phyloP scores from a whole-genome alignment of 2,113 vertebrate species.

The Cavia porcellus region DNA sequence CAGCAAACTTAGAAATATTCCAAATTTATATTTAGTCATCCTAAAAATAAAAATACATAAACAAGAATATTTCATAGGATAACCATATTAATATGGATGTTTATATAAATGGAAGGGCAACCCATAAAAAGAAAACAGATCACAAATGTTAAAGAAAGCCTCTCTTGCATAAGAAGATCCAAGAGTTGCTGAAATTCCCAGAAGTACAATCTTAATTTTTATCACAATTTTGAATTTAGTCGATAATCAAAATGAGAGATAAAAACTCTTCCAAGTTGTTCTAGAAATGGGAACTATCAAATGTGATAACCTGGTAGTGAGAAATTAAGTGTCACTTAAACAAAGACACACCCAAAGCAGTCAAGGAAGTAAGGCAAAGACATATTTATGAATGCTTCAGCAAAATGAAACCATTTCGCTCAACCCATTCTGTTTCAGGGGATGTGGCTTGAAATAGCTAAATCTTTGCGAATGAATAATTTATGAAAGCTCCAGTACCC shows the following conservation, averaged over 20 bases:
- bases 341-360: conserved; percentile 22
- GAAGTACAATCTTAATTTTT: background rate
- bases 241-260: background rate
- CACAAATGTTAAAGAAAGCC: background rate
- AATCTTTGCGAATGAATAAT: conserved; percentile 78
- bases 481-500: conserved; percentile 69
- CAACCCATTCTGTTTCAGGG: conserved; percentile 63
- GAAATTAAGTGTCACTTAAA: conserved; percentile 26
- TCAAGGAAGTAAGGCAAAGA: conserved; percentile 15
- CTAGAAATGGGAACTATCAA: background rate
- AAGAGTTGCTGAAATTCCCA: background rate
- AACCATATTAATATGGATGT: background rate
- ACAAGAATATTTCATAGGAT: background rate
- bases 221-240: background rate
- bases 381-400: conserved; percentile 59
- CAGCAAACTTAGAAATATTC: background rate
- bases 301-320: background rate
- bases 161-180: background rate
- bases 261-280: background rate
- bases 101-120: background rate
- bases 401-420: conserved; percentile 62
- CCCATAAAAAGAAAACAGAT: background rate
- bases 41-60: background rate
- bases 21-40: background rate
- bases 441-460: conserved; percentile 72